Percentiles rank a stretch among this genome's conserved stretches.
These are phyloP conservation scores for Drosophila pseudotalamancana DNA, from an alignment of 2,888 invertebrate species.

Conservation along the genomic window DNA sequence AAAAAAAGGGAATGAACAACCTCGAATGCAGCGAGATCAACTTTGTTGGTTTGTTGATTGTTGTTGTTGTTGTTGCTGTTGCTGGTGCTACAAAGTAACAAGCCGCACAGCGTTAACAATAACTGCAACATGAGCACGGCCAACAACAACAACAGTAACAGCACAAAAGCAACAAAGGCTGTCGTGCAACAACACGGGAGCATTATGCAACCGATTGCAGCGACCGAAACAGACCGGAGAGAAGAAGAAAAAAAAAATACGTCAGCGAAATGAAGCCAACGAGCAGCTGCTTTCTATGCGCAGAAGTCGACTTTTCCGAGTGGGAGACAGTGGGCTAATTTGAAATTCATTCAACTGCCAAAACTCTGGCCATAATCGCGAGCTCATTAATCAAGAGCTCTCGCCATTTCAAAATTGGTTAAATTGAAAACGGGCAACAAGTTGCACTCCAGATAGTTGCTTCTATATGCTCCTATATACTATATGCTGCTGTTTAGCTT, in stretches of 20 bases:
- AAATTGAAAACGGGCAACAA: constrained; percentile 28
- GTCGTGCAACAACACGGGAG: constrained; percentile 65
- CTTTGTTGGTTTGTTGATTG: constrained; percentile 42
- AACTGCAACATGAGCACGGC: constrained; percentile 72
- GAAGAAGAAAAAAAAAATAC: constrained; percentile 19
- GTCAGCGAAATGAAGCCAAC: constrained; percentile 41
- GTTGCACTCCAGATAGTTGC: constrained; percentile 36
- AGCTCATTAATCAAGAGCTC: constrained; percentile 69
- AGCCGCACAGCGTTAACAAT: constrained; percentile 66
- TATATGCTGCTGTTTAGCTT: constrained; percentile 25
- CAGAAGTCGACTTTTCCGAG: constrained; percentile 29
- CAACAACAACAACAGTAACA: constrained; percentile 28
- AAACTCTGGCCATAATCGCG: constrained; percentile 51
- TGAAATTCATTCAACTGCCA: constrained; percentile 76
- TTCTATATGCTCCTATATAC: constrained; percentile 2
- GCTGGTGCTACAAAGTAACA: constrained; percentile 57
- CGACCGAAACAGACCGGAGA: constrained; percentile 22
- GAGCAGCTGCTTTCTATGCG: constrained; percentile 65
- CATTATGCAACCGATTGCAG: constrained; percentile 73
- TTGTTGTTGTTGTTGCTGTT: constrained; percentile 19
- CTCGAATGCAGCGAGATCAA: constrained; percentile 36
- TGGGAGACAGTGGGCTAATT: constrained; percentile 64
- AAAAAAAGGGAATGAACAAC: constrained; percentile 57
- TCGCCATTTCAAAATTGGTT: constrained; percentile 25
- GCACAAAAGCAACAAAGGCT: constrained; percentile 44